These are phyloP conservation scores for Onychomys torridus DNA, from an alignment of 2,797 vertebrate species.

Conservation along the genomic window DNA sequence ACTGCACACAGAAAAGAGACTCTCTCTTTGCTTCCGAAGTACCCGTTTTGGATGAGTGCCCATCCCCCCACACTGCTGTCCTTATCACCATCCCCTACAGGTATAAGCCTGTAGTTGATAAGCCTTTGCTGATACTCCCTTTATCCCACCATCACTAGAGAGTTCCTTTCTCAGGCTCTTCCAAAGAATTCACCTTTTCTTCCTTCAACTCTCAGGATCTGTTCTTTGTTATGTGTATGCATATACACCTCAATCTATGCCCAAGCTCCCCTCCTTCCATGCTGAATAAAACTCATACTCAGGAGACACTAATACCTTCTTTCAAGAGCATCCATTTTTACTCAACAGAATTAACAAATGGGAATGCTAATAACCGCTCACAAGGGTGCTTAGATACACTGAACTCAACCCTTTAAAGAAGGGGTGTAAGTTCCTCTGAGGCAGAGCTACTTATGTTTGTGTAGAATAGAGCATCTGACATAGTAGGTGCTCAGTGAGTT, in stretches of 20 bases:
- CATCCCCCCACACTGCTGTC: fast-evolving
- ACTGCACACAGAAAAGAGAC: background rate
- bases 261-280: background rate
- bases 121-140: background rate
- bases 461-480: background rate
- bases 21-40: background rate
- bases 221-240: background rate
- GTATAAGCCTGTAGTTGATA: too few species aligned
- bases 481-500: conserved; percentile 11
- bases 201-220: background rate
- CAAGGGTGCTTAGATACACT: conserved; percentile 26
- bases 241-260: background rate
- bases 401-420: conserved; percentile 17
- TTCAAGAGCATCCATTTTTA: background rate
- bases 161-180: background rate
- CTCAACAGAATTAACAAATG: background rate
- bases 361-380: conserved; percentile 41
- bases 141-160: background rate
- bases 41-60: background rate
- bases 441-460: conserved; percentile 1
- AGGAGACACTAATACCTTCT: background rate
- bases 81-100: background rate
- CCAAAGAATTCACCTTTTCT: background rate
- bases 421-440: background rate
- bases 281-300: conserved; percentile 25